phyloP scores from a whole-genome alignment of 2,888 invertebrate genomes.

The Orchestes rusci region DNA sequence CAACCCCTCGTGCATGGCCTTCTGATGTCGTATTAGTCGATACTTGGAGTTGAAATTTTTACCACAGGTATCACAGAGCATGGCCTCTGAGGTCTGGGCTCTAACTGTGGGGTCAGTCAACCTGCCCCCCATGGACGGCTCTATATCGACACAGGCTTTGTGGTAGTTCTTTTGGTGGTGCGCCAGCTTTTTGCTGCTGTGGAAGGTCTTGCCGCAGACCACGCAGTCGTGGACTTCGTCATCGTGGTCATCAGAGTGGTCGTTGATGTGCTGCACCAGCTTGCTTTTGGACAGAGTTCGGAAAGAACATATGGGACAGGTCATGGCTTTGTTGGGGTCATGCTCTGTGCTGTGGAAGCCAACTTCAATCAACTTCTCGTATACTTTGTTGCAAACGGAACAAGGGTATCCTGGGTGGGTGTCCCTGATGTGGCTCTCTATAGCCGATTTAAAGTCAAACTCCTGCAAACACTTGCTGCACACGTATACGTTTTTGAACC shows the following conservation, averaged over 20 bases:
- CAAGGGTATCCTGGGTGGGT: conserved; percentile 10
- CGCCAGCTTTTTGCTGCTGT: conserved; percentile 38
- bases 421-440: conserved; percentile 12
- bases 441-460: conserved; percentile 10
- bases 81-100: neutral
- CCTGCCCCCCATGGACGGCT: conserved; percentile 17
- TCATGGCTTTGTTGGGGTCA: conserved; percentile 7
- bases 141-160: conserved; percentile 39
- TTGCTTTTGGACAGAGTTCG: conserved; percentile 7
- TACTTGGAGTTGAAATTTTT: conserved; percentile 37
- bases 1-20: conserved; percentile 44
- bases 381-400: conserved; percentile 6
- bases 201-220: conserved; percentile 48
- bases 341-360: conserved; percentile 16
- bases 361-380: conserved; percentile 9
- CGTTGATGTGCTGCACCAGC: conserved; percentile 13
- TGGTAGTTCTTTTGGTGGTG: conserved; percentile 37
- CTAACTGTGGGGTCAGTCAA: conserved; percentile 1
- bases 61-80: conserved; percentile 38
- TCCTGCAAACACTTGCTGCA: conserved; percentile 14
- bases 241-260: conserved; percentile 5
- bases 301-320: conserved; percentile 15
- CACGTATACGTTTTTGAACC: conserved; percentile 14
- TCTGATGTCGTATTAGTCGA: conserved; percentile 19
- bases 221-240: conserved; percentile 43